Percentiles rank a stretch among this genome's conserved stretches.
phyloP scores from a whole-genome alignment of 2,113 vertebrate species.

The Zapus hudsonius region DNA sequence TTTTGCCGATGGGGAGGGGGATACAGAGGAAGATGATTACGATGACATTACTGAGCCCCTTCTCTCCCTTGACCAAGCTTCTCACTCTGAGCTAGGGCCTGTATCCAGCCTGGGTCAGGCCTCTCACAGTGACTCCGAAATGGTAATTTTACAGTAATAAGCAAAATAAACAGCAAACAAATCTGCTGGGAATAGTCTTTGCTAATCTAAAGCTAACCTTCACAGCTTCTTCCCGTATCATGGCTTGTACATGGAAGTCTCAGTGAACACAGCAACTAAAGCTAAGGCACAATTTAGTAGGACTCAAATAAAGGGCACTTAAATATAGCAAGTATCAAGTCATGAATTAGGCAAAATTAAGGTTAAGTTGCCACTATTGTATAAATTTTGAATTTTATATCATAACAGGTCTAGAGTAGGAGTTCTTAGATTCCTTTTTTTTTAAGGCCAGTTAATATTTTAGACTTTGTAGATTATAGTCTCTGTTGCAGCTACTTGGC shows the following conservation, averaged over 20 bases:
- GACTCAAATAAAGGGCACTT: slow-evolving; percentile 49
- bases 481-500: not conserved
- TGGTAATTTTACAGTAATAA: slow-evolving; percentile 91
- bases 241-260: slow-evolving; percentile 75
- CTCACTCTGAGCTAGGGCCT: slow-evolving; percentile 89
- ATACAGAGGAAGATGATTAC: slow-evolving; percentile 97
- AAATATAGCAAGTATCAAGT: slow-evolving; percentile 2
- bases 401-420: slow-evolving; percentile 16
- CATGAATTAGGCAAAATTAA: slow-evolving; percentile 38
- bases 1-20: slow-evolving; percentile 92
- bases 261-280: slow-evolving; percentile 75
- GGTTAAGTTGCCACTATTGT: not conserved
- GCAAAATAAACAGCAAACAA: slow-evolving; percentile 73
- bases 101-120: slow-evolving; percentile 90
- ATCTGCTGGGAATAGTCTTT: slow-evolving; percentile 81
- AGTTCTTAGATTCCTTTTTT: not conserved
- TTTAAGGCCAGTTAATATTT: not conserved
- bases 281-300: slow-evolving; percentile 48
- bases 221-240: slow-evolving; percentile 81
- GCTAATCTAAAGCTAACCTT: slow-evolving; percentile 90
- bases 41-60: slow-evolving; percentile 89
- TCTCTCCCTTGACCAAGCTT: slow-evolving; percentile 89
- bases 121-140: slow-evolving; percentile 99
- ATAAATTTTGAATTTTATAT: slow-evolving; percentile 25
- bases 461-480: not conserved